Evolutionary conservation across 2,888 invertebrate species (phyloP).

Genomic region (Dryococelus australis): DNA sequence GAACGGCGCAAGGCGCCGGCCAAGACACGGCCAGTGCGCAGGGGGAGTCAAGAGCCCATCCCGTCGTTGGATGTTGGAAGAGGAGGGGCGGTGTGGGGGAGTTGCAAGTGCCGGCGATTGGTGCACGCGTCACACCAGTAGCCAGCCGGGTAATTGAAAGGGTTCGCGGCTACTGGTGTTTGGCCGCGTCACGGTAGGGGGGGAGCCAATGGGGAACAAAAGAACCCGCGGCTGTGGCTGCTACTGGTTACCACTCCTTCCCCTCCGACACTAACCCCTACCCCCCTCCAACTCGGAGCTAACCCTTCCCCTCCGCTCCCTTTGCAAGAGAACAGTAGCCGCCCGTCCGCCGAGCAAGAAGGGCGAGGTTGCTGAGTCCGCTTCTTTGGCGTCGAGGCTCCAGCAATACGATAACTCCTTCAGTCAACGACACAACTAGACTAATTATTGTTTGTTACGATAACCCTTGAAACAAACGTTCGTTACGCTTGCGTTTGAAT

Average conservation of each 20-base stretch:
- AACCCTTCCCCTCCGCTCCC: conserved; percentile 5
- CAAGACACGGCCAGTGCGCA: background rate
- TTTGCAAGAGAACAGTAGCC: background rate
- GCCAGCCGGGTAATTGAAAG: conserved; percentile 38
- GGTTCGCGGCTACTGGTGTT: conserved; percentile 39
- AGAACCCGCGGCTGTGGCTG: background rate
- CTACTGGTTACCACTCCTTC: background rate
- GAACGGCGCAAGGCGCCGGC: background rate
- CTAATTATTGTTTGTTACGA: no score
- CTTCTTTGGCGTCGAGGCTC: no score
- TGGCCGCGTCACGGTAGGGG: background rate
- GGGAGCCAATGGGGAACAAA: conserved; percentile 5
- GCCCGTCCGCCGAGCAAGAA: background rate
- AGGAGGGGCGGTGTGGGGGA: background rate
- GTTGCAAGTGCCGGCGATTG: background rate
- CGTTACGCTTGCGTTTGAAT: no score
- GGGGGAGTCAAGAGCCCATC: background rate
- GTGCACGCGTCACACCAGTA: conserved; percentile 34
- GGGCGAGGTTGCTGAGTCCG: background rate
- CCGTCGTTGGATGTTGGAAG: background rate
- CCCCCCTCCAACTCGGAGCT: background rate
- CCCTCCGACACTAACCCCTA: background rate
- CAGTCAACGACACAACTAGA: no score
- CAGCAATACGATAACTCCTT: no score
- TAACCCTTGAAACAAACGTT: no score